Base-by-base conservation (phyloP, 2,888 invertebrate species). In the Cetonia aurata region DNA sequence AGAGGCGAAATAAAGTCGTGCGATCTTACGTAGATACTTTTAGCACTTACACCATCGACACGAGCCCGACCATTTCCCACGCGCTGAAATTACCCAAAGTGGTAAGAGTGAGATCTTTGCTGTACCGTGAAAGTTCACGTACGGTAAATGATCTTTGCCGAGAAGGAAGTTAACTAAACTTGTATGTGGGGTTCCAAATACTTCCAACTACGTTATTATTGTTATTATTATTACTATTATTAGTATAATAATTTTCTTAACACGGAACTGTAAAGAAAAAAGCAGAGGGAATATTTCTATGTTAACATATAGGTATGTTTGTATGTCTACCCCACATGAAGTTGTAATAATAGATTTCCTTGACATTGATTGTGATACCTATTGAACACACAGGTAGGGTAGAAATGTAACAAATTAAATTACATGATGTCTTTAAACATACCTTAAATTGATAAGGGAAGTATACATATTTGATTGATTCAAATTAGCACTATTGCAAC, bases 31-130 rank as follows among this genome's bases (percentile, higher is more conserved):
- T 56, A 17, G 56, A 13, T 56, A 50, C 48, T 15, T 62, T 62
- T 15, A 50, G 48, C 48, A 17, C 48, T 48, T 59, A 48, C 12
- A 33, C 62, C 31, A 17, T 62, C 33, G 62, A 48, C 56, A 44
- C 46, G 44, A 56, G 25, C 56, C 37, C 48, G 44, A n/a, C 46
- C 57, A 70, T 70, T 70, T 70, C 70, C 70, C 70, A 70, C 70
- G 70, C 70, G 66, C 48, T 70, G 52, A 66, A 66, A 57, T 50
- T 66, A 19, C 50, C 53, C 31, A 52, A 69, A 60, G 62, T 62
- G 69, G 62, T 60, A 69, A 69, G 62, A 52, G 50, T 37, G 50
- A 62, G 48, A 37, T 48, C 48, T 48, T 19, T 48, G 48, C 48
- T 48, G 48, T 48, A 48, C 62, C 48, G 62, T 62, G 48, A 48